A percentile compares a stretch with the other conserved stretches of the same genome.
Conservation (phyloP, 2,113 vertebrate species). For the Boleophthalmus pectinirostris region DNA sequence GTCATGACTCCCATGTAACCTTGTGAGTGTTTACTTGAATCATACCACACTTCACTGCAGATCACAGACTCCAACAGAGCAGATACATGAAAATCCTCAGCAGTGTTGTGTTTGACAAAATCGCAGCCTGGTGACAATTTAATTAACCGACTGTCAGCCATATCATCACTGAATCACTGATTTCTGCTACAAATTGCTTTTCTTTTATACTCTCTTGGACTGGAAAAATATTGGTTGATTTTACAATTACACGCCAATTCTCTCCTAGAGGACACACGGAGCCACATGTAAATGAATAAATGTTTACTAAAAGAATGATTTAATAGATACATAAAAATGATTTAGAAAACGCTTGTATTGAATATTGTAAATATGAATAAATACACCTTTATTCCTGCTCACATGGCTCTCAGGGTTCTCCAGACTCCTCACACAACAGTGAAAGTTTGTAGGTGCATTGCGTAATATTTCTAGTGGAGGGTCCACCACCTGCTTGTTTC, state of each 20-base stretch:
- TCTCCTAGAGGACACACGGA: conserved; percentile 10
- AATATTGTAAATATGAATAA: too few species aligned
- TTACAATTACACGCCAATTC: conserved; percentile 46
- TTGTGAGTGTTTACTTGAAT: conserved; percentile 19
- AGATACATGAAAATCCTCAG: conserved; percentile 26
- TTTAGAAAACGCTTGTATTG: too few species aligned
- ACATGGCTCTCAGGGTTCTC: too few species aligned
- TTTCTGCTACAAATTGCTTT: conserved; percentile 53
- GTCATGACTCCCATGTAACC: background rate
- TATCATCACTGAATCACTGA: conserved; percentile 52
- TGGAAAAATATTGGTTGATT: conserved; percentile 10
- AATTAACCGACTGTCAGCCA: conserved; percentile 66
- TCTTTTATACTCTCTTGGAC: conserved; percentile 48
- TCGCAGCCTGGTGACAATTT: conserved; percentile 58
- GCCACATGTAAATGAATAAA: background rate
- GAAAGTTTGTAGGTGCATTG: too few species aligned
- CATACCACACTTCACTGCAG: conserved; percentile 16
- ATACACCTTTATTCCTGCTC: too few species aligned
- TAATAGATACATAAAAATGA: too few species aligned
- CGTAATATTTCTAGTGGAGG: too few species aligned
- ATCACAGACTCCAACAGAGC: conserved; percentile 19
- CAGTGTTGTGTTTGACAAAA: conserved; percentile 47
- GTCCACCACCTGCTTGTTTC: too few species aligned
- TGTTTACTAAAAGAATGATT: background rate
- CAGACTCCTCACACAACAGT: too few species aligned